These are phyloP conservation scores for Rhopilema esculentum DNA, from an alignment of 30 jellyfish, hydroid and myxozoan genomes.

Conservation along the genomic window DNA sequence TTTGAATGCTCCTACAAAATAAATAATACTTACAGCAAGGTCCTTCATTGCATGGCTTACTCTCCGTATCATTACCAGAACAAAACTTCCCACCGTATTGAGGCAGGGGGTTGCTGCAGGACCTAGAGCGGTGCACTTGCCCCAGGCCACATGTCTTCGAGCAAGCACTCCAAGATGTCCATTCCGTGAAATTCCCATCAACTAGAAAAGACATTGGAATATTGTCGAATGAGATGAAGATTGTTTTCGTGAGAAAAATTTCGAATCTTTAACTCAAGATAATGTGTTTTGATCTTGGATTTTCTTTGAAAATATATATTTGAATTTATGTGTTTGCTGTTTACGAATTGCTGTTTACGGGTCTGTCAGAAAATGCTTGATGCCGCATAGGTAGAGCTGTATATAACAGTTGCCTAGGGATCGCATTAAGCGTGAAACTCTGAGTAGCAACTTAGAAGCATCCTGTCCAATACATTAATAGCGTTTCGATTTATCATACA, in stretches of 20 bases:
- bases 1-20: neutral
- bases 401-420: too few relatives aligned
- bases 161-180: conserved; percentile 93
- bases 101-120: conserved; percentile 92
- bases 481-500: too few relatives aligned
- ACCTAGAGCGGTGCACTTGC: conserved; percentile 66
- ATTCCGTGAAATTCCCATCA: conserved; percentile 86
- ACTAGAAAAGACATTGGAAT: conserved; percentile 63
- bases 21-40: conserved; percentile 91
- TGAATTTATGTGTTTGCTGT: too few relatives aligned
- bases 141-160: conserved; percentile 93
- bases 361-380: too few relatives aligned
- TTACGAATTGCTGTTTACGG: too few relatives aligned
- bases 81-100: conserved; percentile 92
- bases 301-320: too few relatives aligned
- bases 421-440: too few relatives aligned
- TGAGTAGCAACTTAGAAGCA: neutral
- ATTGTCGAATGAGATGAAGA: neutral
- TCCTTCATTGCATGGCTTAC: conserved; percentile 76
- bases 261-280: neutral
- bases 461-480: too few relatives aligned
- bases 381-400: too few relatives aligned
- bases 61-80: conserved; percentile 81
- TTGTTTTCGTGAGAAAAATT: neutral
- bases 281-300: neutral